These are phyloP conservation scores for Tyrophagus putrescentiae DNA, from an alignment of 1,140 invertebrate species.

Conservation along the genomic window DNA sequence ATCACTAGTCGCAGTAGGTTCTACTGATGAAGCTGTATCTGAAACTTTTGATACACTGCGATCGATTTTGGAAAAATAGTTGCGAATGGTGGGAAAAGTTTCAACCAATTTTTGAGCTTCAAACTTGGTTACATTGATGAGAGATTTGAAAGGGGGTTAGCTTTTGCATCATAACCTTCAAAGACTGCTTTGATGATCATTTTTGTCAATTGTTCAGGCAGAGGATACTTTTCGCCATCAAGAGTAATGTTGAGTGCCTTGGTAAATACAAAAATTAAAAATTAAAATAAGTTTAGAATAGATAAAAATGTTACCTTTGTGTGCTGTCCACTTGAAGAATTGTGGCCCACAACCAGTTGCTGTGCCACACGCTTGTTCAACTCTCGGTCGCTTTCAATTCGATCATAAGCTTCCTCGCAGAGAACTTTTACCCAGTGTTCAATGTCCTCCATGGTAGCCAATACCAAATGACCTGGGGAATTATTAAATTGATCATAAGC, in stretches of 20 bases:
- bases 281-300: no score
- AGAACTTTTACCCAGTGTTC: slow-evolving; percentile 65
- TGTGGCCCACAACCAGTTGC: slow-evolving; percentile 20
- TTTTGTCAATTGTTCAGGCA: slow-evolving; percentile 18
- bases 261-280: no score
- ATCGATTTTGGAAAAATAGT: no score
- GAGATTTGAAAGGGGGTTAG: no score
- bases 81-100: no score
- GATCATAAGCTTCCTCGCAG: slow-evolving; percentile 60
- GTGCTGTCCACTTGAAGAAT: slow-evolving; percentile 7
- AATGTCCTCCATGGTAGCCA: slow-evolving; percentile 31
- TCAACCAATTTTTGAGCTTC: no score
- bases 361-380: slow-evolving; percentile 22
- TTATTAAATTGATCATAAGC: background rate
- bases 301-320: background rate
- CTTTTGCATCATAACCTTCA: no score
- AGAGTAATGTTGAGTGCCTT: slow-evolving; percentile 17
- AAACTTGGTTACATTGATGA: no score
- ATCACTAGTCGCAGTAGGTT: no score
- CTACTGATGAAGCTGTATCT: no score
- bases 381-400: slow-evolving; percentile 58
- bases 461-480: background rate
- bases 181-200: slow-evolving; percentile 16
- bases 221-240: background rate
- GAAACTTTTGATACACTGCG: no score